Base-by-base conservation (phyloP, 2,113 vertebrate genomes). In the Poecilia latipinna region DNA sequence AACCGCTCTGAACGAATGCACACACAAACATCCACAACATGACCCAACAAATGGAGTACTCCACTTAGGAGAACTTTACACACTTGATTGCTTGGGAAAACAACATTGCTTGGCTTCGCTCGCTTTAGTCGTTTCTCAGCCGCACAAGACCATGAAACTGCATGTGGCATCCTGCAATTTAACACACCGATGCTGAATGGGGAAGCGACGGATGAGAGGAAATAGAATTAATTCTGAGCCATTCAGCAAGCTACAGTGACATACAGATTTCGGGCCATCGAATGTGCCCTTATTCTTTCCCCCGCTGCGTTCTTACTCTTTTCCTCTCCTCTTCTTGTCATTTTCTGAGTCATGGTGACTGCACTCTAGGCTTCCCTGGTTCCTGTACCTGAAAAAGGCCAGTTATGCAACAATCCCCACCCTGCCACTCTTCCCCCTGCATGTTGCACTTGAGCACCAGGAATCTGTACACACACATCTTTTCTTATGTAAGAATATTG, bases 161-260 rank as follows among this genome's bases (percentile, higher is more conserved):
- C 33, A 80, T 88, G 90, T 91, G 90, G 88, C 92, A 89, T 89
- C 84, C 89, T 82, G 86, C 90, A 77, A 90, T 87, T 91, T 83
- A 86, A 79, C 86, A 86, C 88, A 83, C 80, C 19, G 72, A 84
- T 54, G 77, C 83, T 91, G 87, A 91, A 92, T 89, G 70, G 88
- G 62, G 74, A 57, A 57, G 72, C 54, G 69, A 75, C 79, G 85
- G 65, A 68, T 57, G 64, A 72, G 35, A 68, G 89, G 86, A 85
- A 89, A 88, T 78, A 76, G 82, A 87, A 89, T 87, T 82, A 81
- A 88, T 90, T 89, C 87, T 78, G 80, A 26, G 61, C 83, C 71
- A 84, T 87, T 92, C 89, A 91, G 39, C 61, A 74, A 57, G 69
- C 84, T 79, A 13, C 76, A 82, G 74, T 84, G 84, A 89, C 84